Evolutionary conservation across 35 echinoderm and acorn worm species (phyloP).

Genomic region (Nesometra sesokonis): DNA sequence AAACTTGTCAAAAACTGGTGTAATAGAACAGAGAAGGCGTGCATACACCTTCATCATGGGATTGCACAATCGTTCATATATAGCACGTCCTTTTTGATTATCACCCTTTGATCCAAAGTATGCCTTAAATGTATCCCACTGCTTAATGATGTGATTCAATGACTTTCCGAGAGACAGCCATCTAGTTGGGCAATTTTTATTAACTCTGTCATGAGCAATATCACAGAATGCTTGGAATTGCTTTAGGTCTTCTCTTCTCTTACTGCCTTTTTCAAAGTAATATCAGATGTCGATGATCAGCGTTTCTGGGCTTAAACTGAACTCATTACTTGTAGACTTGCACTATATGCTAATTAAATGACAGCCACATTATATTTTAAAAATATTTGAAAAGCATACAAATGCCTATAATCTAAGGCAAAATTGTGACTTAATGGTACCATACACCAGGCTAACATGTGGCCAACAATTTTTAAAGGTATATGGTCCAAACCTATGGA

Average conservation of each 20-base stretch:
- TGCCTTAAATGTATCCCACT: not conserved
- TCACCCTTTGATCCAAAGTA: not conserved
- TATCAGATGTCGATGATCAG: not conserved
- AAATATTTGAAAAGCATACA: too few relatives aligned
- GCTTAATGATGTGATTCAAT: not conserved
- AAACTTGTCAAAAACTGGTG: not conserved
- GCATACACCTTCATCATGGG: not conserved
- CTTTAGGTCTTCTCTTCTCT: not conserved
- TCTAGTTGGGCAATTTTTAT: not conserved
- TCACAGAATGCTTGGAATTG: not conserved
- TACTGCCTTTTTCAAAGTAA: not conserved
- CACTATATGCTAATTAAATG: not conserved
- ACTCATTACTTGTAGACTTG: not conserved
- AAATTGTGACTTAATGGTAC: too few relatives aligned
- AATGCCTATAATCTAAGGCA: too few relatives aligned
- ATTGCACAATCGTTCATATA: not conserved
- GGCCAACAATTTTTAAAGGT: too few relatives aligned
- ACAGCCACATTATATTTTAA: too few relatives aligned
- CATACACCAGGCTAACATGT: too few relatives aligned
- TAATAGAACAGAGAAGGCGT: not conserved
- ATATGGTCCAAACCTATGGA: too few relatives aligned
- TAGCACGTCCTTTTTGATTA: not conserved
- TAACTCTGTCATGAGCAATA: not conserved
- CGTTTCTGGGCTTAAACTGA: not conserved
- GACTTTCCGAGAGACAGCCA: not conserved